Evolutionary conservation across 2,888 invertebrate genomes (phyloP), one percentile per base, ranked within the genome.

Genomic region (Psylliodes chrysocephalus): DNA sequence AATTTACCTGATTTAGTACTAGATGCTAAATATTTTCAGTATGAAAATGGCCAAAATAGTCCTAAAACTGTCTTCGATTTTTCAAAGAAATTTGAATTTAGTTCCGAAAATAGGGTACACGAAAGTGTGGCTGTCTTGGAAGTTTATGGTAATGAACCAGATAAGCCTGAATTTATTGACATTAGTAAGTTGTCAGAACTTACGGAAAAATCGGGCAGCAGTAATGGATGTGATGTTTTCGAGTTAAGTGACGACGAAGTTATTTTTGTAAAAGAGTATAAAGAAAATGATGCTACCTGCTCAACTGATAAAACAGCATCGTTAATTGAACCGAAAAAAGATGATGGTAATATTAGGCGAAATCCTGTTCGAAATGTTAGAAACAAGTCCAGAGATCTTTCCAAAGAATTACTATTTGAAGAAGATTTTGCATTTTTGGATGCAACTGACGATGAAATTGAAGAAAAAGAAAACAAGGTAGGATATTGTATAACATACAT

Each of bases 361-460:
- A 75, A 75, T 55, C 75, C 75, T 5, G 64, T 70, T 8, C 64
- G 75, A 30, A 69, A 63, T 25, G 71, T 65, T 1, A 70, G 75
- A 46, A 69, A 62, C 28, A 67, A 61, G 18, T 66, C 63, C 10
- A 65, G 60, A 44, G 62, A 68, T 59, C 56, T 71, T 1, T 61
- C 68, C 17, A 69, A 71, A 18, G 73, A 75, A 19, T 60, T 68
- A 15, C 59, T 73, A 5, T 66, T 68, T 14, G 75, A 73, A 46
- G 73, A 74, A 38, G 75, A 75, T 51, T 74, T 75, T 40, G 71
- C 63, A 10, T 69, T 75, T 57, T 60, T 75, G 25, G 74, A 74
- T 22, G 47, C 70, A 12, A 64, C 67, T 35, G 73, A 72, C 14
- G 72, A 74, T 46, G 69, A 69, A 3, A 51, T 59, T 18, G 63